Evolutionary conservation across 2,113 vertebrate species (phyloP).

Genomic region (Terrapene triunguis): DNA sequence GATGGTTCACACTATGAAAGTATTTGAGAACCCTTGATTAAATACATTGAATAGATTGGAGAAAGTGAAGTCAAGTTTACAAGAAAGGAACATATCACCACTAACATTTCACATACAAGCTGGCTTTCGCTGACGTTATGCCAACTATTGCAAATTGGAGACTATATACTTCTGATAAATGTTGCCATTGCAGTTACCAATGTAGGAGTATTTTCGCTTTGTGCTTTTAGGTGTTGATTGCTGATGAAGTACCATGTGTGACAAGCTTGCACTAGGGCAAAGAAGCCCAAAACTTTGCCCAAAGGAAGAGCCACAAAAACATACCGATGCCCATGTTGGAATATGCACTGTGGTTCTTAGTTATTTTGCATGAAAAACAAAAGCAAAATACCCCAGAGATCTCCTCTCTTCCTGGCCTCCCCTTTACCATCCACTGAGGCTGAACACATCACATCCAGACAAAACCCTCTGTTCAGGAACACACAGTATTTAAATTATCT

Average conservation of each 20-base stretch:
- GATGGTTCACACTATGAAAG: background rate
- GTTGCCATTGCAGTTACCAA: background rate
- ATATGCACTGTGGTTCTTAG: background rate
- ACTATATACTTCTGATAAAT: background rate
- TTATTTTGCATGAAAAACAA: background rate
- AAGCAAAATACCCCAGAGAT: background rate
- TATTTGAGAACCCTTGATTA: background rate
- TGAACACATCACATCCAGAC: background rate
- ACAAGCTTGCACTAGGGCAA: background rate
- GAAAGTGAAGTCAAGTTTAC: background rate
- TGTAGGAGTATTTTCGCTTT: background rate
- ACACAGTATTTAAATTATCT: background rate
- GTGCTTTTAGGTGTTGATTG: background rate
- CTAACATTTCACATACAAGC: background rate
- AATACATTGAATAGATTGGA: background rate
- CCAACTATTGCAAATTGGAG: background rate
- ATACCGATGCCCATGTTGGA: background rate
- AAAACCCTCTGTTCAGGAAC: background rate
- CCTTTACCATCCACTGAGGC: background rate
- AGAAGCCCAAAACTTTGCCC: background rate
- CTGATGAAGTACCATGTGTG: background rate
- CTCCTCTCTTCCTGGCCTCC: background rate
- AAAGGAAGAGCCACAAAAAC: background rate
- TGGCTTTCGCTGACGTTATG: background rate
- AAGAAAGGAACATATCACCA: background rate